Conservation (phyloP, 2,888 invertebrate genomes). For the Caenorhabditis sp. region DNA sequence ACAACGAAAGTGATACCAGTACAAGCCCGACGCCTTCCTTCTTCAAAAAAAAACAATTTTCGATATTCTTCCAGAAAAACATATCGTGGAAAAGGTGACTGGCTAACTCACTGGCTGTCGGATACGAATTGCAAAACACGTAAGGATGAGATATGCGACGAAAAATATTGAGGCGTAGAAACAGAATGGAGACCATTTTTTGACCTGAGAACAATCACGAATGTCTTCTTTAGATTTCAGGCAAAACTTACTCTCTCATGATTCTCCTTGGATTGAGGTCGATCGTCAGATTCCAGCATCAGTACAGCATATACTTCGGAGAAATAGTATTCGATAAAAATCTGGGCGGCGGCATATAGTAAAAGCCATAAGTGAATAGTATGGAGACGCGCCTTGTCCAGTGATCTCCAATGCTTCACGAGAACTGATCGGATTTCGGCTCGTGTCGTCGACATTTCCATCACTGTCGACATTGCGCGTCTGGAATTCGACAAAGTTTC, state of each 20-base stretch:
- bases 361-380: slow-evolving; percentile 82
- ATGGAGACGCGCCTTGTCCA: slow-evolving; percentile 81
- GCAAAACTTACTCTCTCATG: slow-evolving; percentile 56
- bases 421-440: slow-evolving; percentile 80
- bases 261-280: slow-evolving; percentile 58
- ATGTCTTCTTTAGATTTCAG: not conserved
- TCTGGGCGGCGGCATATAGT: slow-evolving; percentile 78
- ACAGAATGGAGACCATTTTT: slow-evolving; percentile 67
- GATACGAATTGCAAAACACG: slow-evolving; percentile 68
- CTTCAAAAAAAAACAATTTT: slow-evolving; percentile 40
- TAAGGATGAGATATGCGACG: slow-evolving; percentile 68
- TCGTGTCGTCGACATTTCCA: slow-evolving; percentile 67
- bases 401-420: slow-evolving; percentile 80
- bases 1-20: slow-evolving; percentile 77
- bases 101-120: slow-evolving; percentile 65
- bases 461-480: slow-evolving; percentile 57
- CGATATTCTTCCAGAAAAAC: not conserved
- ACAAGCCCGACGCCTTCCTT: slow-evolving; percentile 72
- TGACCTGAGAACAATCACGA: slow-evolving; percentile 44
- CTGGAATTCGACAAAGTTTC: slow-evolving; percentile 8
- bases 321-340: slow-evolving; percentile 81
- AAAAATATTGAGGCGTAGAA: slow-evolving; percentile 69
- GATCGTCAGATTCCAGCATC: slow-evolving; percentile 48
- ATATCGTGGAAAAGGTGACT: not conserved
- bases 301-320: slow-evolving; percentile 67